Base-by-base conservation (phyloP, 2,797 vertebrate genomes). In the Malacoraja senta region DNA sequence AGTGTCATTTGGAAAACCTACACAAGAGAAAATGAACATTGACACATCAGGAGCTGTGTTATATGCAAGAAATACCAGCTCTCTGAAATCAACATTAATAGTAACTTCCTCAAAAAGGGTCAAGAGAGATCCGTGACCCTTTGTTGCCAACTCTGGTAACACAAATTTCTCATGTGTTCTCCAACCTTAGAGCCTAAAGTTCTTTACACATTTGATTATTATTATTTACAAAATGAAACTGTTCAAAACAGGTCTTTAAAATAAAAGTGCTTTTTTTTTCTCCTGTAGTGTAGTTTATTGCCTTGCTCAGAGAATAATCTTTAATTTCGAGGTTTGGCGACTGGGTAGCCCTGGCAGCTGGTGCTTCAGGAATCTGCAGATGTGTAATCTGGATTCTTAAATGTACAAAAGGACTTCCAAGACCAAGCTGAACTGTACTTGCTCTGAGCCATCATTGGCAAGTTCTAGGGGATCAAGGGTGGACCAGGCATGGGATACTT, bases 1-100 rank as follows among this genome's bases (percentile, higher is more conserved):
- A 2, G 96, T 97, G 94, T 97, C 96, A 21, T 97, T 95, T 19
- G 96, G 94, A 80, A 94, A 93, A 29, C 94, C 95, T 95, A 94
- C 63, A 93, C 93, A 93, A 93, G 86, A 44, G 17, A 93, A 74
- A 65, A 58, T 15, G 53, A 58, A 58, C 38, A 77, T 58, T 93
- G 8, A 58, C 17, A 53, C 91, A 17, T 29, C 71, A 77, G n/a
- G 19, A 92, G 0, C 61, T 53, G 84, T 65, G 35, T 32, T 21
- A 65, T 29, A 15, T 38, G 24, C 6, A 26, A 65, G 61, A 65
- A 63, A 72, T 53, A 38, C 35, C 32, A 4, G 24, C 53, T 58
- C 61, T 53, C 53, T 6, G 10, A 84, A 61, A 84, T 61, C 53
- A 29, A 29, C 53, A 84, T 84, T 84, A 84, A 84, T 7, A 38